Percentiles rank a stretch among this genome's conserved stretches.
phyloP scores from a whole-genome alignment of 2,113 vertebrate genomes.

The Apaloderma vittatum region DNA sequence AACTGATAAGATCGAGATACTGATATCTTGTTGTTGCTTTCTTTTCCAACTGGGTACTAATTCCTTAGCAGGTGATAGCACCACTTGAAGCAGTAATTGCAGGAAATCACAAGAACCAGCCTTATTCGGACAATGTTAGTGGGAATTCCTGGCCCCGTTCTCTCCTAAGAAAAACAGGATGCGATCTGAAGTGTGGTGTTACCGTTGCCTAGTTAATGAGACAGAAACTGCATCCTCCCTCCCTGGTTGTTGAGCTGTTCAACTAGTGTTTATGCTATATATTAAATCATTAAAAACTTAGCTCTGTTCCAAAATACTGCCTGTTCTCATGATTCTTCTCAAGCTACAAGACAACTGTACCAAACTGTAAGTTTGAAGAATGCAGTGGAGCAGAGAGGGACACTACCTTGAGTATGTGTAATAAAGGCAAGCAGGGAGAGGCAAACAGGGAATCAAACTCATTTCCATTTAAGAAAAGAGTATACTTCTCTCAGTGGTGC shows the following conservation, averaged over 20 bases:
- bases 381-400: neutral
- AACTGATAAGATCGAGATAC: neutral
- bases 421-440: neutral
- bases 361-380: neutral
- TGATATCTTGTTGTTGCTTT: neutral
- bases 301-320: neutral
- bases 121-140: neutral
- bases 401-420: neutral
- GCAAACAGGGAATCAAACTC: neutral
- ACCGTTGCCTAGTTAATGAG: neutral
- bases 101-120: neutral
- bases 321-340: neutral
- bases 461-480: neutral
- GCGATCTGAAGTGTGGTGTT: neutral
- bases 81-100: neutral
- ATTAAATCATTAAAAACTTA: conserved; percentile 18
- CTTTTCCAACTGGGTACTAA: neutral
- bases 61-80: neutral
- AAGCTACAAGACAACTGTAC: neutral
- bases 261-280: neutral
- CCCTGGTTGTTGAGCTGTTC: neutral
- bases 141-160: neutral
- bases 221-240: neutral
- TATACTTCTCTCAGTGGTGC: neutral
- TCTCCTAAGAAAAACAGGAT: neutral